Base-by-base conservation (phyloP, 2,113 vertebrate genomes). In the Athene cunicularia region DNA sequence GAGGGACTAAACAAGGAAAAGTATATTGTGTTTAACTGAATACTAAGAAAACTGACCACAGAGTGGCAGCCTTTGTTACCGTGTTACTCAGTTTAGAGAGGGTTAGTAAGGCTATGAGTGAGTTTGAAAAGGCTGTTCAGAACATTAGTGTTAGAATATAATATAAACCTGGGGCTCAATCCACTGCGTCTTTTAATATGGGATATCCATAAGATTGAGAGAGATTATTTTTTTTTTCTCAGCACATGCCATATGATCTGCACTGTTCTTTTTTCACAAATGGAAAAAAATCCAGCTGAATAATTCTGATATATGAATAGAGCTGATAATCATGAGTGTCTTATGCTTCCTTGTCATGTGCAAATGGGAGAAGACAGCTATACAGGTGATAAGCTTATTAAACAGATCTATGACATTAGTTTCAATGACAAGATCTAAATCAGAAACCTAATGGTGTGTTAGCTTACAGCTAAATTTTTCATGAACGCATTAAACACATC, bases 51-150 rank as follows among this genome's bases (percentile, higher is more conserved):
- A 6, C 72, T 93, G 86, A 64, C 73, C 91, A 79, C 94, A 89
- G 60, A 72, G 89, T 72, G 95, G 89, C 95, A 93, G 93, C 84
- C 68, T 96, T 94, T 41, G 4, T 96, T 95, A 43, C 76, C 1
- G 22, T 43, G 79, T 39, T 39, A 74, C 53, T 89, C 72, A 55
- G 6, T 79, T 35, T 67, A 67, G 60, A 50, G 37, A 30, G 64
- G 86, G 47, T 66, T 79, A 23, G 68, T 52, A 17, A 89, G 58
- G 66, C 74, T 47, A 0, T 8, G 30, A 19, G 24, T 43, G 66
- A 67, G 23, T 43, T 32, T 45, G 62, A 27, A 88, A 85, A 90
- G 58, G 66, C 66, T 59, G 24, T 39, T 70, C 50, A 50, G 53
- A 68, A 8, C 20, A 17, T 8, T 1, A 0, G 0, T 23, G 11